Base-by-base conservation (phyloP, 2,888 invertebrate species). In the Eulithis testata region DNA sequence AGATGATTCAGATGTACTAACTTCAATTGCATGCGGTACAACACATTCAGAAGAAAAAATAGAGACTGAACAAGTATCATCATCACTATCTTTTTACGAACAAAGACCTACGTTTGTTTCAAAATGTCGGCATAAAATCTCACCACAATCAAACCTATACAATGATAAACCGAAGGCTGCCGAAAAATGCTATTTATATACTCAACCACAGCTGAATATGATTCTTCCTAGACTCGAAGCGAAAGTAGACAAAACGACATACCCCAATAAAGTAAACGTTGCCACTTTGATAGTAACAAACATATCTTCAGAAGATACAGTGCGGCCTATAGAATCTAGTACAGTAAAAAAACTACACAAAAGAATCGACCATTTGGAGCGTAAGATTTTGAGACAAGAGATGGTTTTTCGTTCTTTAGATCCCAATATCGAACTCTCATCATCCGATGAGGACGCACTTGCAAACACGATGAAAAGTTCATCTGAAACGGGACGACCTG, bases 371-470 rank as follows among this genome's bases (percentile, higher is more conserved):
- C 71, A 84, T 51, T 79, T 92, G 73, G 89, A 91, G 74, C 84
- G 81, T 71, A 90, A 87, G 82, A 74, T 90, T 75, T 75, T 86
- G 59, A 81, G 74, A 73, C 91, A 90, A 81, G 90, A 90, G 80
- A 89, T 87, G 88, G 86, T 89, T 64, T 85, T 89, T 76, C 86
- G 85, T 72, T 83, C 85, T 56, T 77, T 89, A 63, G 84, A 88
- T 76, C 85, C 85, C 69, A 84, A 85, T 68, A 66, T 85, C 70
- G 76, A 80, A 62, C 68, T 86, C 66, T 87, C 89, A 72, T 90
- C 90, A 52, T 87, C 89, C 69, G 89, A 90, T 77, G 89, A 88
- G 71, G 87, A 86, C 69, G 73, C 76, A 53, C 83, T 82, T 70
- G 73, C 78, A 68, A 80, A 76, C 66, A 75, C 72, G 62, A 85